Base-by-base conservation (phyloP, 2,888 invertebrate genomes). In the Luffia ferchaultella region DNA sequence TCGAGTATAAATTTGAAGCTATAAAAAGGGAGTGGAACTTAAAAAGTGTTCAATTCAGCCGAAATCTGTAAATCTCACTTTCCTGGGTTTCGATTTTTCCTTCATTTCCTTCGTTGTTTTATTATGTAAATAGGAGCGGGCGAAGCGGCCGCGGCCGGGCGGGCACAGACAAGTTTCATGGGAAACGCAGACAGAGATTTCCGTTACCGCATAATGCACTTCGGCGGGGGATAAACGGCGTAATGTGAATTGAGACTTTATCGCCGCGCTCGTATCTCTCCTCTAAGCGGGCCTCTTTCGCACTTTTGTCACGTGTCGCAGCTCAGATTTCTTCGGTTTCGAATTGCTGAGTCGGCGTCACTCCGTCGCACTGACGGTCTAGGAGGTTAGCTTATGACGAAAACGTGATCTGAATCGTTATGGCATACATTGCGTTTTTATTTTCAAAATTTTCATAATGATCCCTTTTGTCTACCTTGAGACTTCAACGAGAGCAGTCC, bases 121-220 rank as follows among this genome's bases (percentile, higher is more conserved):
- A 58, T 58, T 58, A 61, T 61, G 61, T 60, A 59, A 61, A 61
- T 60, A 57, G 52, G 48, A 45, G 45, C 16, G 46, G 49, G 42
- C 45, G 41, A 44, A 49, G 19, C 45, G 50, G 17, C 51, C 43
- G 49, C 49, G 46, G 50, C 30, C 45, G 50, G 17, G 53, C 43
- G 49, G 50, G 50, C 18, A 42, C 46, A 17, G 30, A 42, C 42
- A 49, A 20, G 42, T 49, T 20, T 5, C 2, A 5, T n/a, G 46
- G 20, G 46, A n/a, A 20, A 3, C 18, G 18, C 45, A 45, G 45
- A 40, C 50, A 53, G 59, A 57, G 59, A 59, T 60, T 59, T 58
- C 54, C 53, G 54, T 55, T 54, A 58, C 58, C 60, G 53, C 63
- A 55, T 58, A 58, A 60, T 60, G 60, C 62, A 61, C 60, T 62